Percentiles rank a stretch among this genome's conserved stretches.
Evolutionary conservation across 2,113 vertebrate genomes (phyloP).

Genomic region (Chloebia gouldiae): DNA sequence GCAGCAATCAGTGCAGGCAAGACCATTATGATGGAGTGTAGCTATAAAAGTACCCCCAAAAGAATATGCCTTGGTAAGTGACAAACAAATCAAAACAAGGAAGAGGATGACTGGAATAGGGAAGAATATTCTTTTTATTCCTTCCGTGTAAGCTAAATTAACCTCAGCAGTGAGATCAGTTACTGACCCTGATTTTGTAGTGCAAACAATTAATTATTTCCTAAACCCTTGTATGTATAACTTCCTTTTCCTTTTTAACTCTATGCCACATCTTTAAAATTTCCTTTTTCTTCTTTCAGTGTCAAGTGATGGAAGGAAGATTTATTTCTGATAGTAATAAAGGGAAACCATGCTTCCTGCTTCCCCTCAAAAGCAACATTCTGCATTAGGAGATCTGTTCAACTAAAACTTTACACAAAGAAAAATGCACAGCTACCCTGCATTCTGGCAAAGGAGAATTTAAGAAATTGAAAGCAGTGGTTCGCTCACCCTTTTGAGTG

Average conservation of each 20-base stretch:
- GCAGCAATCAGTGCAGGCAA: background rate
- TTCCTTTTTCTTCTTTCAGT: background rate
- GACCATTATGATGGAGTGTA: background rate
- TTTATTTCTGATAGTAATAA: background rate
- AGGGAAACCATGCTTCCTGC: background rate
- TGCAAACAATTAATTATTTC: background rate
- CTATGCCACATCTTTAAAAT: background rate
- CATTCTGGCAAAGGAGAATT: background rate
- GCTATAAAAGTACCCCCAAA: background rate
- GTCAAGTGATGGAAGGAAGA: background rate
- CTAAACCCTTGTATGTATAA: background rate
- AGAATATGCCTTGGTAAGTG: background rate
- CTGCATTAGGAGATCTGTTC: background rate
- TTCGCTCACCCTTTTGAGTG: background rate
- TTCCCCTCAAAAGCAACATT: background rate
- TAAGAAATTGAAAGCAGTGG: background rate
- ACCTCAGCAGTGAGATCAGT: background rate
- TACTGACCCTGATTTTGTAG: background rate
- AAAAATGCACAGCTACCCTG: background rate
- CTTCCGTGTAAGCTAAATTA: background rate
- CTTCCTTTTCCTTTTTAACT: background rate
- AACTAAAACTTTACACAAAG: background rate
- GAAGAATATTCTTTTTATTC: background rate
- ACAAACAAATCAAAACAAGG: background rate
- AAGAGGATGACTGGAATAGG: background rate